Evolutionary conservation across 1,140 invertebrate genomes (phyloP).

Genomic region (Drosophila kohkoa): DNA sequence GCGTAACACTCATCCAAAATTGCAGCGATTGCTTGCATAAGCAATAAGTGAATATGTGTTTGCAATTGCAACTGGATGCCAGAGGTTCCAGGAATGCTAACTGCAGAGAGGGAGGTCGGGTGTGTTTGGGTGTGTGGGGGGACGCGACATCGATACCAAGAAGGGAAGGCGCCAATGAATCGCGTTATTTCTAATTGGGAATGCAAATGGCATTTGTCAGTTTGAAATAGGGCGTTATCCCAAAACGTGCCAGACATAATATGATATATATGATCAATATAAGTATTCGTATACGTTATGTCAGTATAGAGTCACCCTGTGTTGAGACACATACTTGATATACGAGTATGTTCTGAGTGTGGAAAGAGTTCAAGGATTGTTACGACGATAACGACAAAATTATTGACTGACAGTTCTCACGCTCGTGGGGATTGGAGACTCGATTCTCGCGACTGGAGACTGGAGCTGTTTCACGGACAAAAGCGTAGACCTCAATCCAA

Average conservation of each 20-base stretch:
- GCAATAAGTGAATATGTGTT: not conserved
- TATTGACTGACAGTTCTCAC: constrained; percentile 82
- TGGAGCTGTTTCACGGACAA: constrained; percentile 15
- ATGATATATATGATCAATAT: constrained; percentile 11
- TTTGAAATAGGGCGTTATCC: constrained; percentile 71
- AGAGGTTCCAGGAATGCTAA: constrained; percentile 32
- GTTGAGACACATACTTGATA: constrained; percentile 43
- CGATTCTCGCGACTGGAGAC: not conserved
- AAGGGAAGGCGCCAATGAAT: constrained; percentile 38
- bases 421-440: constrained; percentile 38
- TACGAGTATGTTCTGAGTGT: constrained; percentile 5
- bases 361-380: constrained; percentile 77
- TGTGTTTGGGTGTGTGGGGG: constrained; percentile 20
- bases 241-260: constrained; percentile 65
- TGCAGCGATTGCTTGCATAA: constrained; percentile 21
- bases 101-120: constrained; percentile 12
- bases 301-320: constrained; percentile 27
- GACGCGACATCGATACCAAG: constrained; percentile 7
- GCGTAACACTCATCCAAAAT: constrained; percentile 21
- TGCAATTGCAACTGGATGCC: constrained; percentile 26
- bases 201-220: constrained; percentile 66
- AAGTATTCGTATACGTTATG: not conserved
- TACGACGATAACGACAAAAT: constrained; percentile 74
- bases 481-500: not conserved
- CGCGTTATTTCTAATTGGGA: constrained; percentile 56